A percentile compares a stretch with the other conserved stretches of the same genome.
phyloP scores from a whole-genome alignment of 2,797 vertebrate genomes.

The Strix occidentalis region DNA sequence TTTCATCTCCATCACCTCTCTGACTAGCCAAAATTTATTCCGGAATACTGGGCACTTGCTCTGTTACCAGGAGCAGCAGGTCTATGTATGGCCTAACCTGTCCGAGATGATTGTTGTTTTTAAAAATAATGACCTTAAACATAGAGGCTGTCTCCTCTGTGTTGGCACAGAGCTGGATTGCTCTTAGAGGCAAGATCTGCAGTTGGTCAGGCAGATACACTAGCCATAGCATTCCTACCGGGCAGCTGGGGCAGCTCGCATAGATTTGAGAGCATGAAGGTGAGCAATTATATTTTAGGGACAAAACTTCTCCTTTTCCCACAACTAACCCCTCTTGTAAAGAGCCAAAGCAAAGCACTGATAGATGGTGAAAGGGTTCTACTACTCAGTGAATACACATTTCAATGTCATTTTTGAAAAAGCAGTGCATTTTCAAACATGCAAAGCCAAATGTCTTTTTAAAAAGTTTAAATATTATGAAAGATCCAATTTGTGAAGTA shows the following conservation, averaged over 20 bases:
- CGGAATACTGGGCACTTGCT: background rate
- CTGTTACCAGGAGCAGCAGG: background rate
- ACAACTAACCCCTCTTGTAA: background rate
- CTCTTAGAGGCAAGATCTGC: no score
- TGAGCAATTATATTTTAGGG: background rate
- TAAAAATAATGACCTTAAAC: background rate
- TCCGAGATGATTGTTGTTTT: background rate
- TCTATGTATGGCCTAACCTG: background rate
- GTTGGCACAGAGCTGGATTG: background rate
- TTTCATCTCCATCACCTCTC: background rate
- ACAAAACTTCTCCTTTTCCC: background rate
- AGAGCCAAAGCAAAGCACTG: background rate
- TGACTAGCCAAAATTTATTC: background rate
- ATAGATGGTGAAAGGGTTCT: background rate
- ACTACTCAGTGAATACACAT: background rate
- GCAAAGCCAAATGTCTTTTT: background rate
- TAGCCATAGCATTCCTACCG: rapidly evolving
- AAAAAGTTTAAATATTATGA: background rate
- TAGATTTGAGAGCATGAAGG: background rate
- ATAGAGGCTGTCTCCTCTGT: background rate
- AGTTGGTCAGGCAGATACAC: background rate
- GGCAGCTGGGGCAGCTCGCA: background rate
- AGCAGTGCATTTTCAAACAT: background rate
- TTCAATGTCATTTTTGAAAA: background rate
- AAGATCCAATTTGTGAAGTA: background rate